Conservation (phyloP, 2,888 invertebrate genomes). For the Melipona beecheii region DNA sequence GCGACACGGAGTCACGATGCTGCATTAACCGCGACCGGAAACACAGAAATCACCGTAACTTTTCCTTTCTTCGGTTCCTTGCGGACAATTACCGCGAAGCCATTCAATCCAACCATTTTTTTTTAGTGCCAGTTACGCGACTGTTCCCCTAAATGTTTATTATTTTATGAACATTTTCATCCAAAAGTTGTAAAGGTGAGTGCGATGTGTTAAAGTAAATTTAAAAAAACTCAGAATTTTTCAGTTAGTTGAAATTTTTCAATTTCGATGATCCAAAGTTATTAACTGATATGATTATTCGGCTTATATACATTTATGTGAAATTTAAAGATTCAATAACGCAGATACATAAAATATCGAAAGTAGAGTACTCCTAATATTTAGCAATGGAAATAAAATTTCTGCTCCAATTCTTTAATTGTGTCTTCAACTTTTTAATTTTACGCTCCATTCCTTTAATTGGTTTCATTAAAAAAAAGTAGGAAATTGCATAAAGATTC, state of each 20-base stretch:
- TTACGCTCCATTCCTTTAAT: too few species aligned
- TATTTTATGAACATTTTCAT: background rate
- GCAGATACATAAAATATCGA: background rate
- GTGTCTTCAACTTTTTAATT: too few species aligned
- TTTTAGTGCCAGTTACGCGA: slow-evolving; percentile 17
- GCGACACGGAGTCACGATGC: slow-evolving; percentile 37
- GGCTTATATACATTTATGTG: too few species aligned
- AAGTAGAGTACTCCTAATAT: background rate
- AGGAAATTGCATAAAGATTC: too few species aligned
- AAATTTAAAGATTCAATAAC: too few species aligned
- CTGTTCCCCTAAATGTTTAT: background rate
- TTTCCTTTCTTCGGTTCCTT: background rate
- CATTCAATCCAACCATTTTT: background rate
- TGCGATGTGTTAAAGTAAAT: background rate
- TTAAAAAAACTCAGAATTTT: background rate
- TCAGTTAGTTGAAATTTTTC: too few species aligned
- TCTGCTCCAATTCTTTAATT: too few species aligned
- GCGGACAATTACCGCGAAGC: background rate
- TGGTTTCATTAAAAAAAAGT: too few species aligned
- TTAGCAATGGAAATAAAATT: too few species aligned
- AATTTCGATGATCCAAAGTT: too few species aligned
- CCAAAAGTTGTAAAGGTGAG: slow-evolving; percentile 28
- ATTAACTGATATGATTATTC: too few species aligned
- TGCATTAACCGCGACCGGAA: slow-evolving; percentile 32
- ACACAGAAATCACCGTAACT: slow-evolving; percentile 19